Conservation (phyloP, 1,140 invertebrate species). For the Coptotermes formosanus region DNA sequence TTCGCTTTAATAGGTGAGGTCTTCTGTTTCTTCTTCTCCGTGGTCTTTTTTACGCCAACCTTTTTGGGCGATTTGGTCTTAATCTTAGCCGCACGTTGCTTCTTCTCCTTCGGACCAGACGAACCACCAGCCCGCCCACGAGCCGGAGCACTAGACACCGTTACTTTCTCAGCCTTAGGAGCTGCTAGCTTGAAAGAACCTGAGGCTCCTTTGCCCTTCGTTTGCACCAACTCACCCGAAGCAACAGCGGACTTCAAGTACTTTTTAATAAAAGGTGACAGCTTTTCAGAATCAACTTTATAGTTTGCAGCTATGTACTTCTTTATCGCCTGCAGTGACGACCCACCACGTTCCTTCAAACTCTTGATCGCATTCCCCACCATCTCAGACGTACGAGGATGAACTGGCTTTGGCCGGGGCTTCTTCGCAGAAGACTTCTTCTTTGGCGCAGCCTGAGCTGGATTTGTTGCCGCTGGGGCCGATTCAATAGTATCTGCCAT, state of each 20-base stretch:
- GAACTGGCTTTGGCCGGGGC: not conserved
- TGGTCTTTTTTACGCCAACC: not conserved
- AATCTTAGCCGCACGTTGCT: conserved; percentile 35
- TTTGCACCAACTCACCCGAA: conserved; percentile 44
- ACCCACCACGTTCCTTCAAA: conserved; percentile 54
- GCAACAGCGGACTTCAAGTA: conserved; percentile 48
- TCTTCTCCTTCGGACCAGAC: conserved; percentile 35
- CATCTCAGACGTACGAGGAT: conserved; percentile 41
- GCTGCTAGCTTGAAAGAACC: conserved; percentile 49
- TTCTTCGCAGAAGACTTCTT: not conserved
- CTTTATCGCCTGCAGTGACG: conserved; percentile 43
- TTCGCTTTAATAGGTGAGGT: no score
- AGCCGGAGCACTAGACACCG: conserved; percentile 38
- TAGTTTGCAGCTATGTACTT: conserved; percentile 50
- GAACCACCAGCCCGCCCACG: conserved; percentile 32
- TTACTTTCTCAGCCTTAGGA: conserved; percentile 32
- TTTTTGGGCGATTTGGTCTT: conserved; percentile 37
- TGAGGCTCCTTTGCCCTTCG: conserved; percentile 50
- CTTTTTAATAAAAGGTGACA: conserved; percentile 47
- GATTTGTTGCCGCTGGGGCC: not conserved
- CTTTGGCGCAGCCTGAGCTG: not conserved
- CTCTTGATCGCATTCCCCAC: conserved; percentile 31
- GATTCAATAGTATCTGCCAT: not conserved
- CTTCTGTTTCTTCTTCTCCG: no score
- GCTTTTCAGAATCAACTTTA: conserved; percentile 51